A percentile compares a stretch with the other conserved stretches of the same genome.
Conservation (phyloP, 2,113 vertebrate species). For the Athene cunicularia region DNA sequence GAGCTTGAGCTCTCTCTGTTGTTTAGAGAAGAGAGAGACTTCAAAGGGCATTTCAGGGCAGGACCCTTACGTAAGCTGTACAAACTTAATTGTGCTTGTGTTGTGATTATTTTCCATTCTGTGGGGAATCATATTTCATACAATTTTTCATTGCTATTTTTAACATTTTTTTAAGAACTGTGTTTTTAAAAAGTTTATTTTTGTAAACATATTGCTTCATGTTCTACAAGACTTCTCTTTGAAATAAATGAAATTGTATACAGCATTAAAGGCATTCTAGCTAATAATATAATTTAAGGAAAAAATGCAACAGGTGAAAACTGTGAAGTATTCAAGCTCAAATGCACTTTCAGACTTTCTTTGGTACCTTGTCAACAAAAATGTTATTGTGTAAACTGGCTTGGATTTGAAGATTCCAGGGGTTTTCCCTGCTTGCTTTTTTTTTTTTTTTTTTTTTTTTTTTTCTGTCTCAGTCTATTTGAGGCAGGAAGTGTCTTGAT, state of each 20-base stretch:
- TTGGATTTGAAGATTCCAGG: background rate
- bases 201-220: background rate
- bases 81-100: background rate
- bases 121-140: background rate
- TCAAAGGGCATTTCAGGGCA: background rate
- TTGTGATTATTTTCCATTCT: background rate
- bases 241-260: background rate
- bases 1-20: background rate
- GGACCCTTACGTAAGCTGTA: background rate
- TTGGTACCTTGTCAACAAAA: background rate
- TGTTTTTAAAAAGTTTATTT: background rate
- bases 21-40: background rate
- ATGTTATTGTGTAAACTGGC: background rate
- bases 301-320: background rate
- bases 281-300: background rate
- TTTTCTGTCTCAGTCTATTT: accelerated
- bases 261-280: background rate
- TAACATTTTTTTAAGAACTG: background rate
- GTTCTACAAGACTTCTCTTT: background rate
- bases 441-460: background rate
- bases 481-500: background rate
- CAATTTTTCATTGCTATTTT: background rate
- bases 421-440: background rate
- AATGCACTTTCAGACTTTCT: background rate
- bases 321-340: background rate